Evolutionary conservation across 2,888 invertebrate genomes (phyloP).

Genomic region (Melinopterus prodromus): DNA sequence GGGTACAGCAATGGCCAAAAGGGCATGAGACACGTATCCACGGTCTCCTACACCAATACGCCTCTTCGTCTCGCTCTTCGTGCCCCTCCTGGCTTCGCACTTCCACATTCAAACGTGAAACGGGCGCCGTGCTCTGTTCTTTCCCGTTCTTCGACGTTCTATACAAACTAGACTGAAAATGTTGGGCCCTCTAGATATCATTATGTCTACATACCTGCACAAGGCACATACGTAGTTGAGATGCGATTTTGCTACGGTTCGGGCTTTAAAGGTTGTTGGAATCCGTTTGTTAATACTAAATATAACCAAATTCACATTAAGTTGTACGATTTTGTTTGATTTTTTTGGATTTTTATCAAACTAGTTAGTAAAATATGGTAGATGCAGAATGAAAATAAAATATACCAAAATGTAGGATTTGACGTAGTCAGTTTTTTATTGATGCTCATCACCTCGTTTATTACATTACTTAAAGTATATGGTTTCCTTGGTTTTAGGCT

Average conservation of each 20-base stretch:
- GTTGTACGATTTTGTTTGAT: too few relatives aligned
- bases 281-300: not conserved
- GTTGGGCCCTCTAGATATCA: slow-evolving; percentile 44
- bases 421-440: too few relatives aligned
- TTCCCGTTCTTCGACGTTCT: slow-evolving; percentile 48
- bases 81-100: not conserved
- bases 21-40: slow-evolving; percentile 53
- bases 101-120: not conserved
- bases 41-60: slow-evolving; percentile 42
- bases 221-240: slow-evolving; percentile 32
- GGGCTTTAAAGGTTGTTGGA: not conserved
- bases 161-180: slow-evolving; percentile 54
- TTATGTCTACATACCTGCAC: not conserved
- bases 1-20: slow-evolving; percentile 51
- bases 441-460: too few relatives aligned
- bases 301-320: too few relatives aligned
- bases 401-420: too few relatives aligned
- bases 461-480: too few relatives aligned
- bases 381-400: too few relatives aligned
- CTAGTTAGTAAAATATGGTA: too few relatives aligned
- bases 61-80: not conserved
- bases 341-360: too few relatives aligned
- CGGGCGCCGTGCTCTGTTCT: not conserved
- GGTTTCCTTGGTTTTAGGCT: too few relatives aligned
- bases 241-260: slow-evolving; percentile 26